Base-by-base conservation (phyloP, 1,140 invertebrate genomes). In the Heliconius hewitsoni region DNA sequence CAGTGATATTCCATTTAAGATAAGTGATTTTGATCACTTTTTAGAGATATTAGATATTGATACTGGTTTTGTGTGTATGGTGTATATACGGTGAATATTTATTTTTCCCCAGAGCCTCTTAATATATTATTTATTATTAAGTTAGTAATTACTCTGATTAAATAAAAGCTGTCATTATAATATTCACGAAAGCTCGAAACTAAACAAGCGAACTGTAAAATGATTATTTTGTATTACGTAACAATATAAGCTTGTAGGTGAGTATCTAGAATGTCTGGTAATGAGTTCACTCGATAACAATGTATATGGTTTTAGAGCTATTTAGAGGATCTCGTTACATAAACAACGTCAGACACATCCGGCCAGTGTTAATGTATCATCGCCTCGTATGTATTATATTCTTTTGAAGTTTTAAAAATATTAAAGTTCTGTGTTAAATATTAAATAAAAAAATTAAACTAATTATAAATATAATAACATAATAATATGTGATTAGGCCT, bases 211-310 rank as follows among this genome's bases (percentile, higher is more conserved):
- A 60, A 60, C 57, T 60, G n/a, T 23, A 9, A 60, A 60, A 11
- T 30, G 27, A 30, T 66, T 16, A 66, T 0, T 27, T n/a, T 70
- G 27, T 76, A 42, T 76, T 76, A 76, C 57, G 37, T 76, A 76
- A 76, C 37, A 30, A 30, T 30, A 23, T 23, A 23, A 66, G 30
- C 57, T 39, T 19, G 55, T 46, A 13, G 13, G 16, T 46, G 13
- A 16, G 42, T 46, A 75, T 60, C 34, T 75, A 18, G 30, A 75
- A 75, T 60, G 34, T 39, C 27, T 70, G 60, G 5, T 76, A 42
- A 66, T 76, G 37, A 37, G 60, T 60, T 74, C 8, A 74, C 52
- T 57, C 39, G 74, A 60, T 57, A 66, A 23, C 34, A 39, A 23
- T 75, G 19, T 66, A 23, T 66, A 5, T 16, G 27, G 23, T 66